phyloP scores from a whole-genome alignment of 2,888 invertebrate species.

The Caenorhabditis zanzibari region DNA sequence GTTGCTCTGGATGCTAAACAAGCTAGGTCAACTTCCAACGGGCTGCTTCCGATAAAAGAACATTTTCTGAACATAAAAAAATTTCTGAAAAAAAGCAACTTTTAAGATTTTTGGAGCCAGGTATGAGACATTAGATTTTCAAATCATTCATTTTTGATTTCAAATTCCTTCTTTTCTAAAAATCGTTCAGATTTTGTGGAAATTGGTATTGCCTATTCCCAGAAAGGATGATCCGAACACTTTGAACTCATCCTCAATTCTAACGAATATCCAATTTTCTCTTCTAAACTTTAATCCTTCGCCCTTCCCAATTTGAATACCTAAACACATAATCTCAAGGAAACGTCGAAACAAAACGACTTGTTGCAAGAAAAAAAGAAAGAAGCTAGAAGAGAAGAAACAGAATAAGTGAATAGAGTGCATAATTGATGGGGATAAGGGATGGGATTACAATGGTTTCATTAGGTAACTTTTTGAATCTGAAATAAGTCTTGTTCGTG shows the following conservation, averaged over 20 bases:
- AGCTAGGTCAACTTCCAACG: no score
- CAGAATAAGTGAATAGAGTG: conserved; percentile 43
- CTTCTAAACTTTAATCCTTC: conserved; percentile 6
- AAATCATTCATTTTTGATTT: no score
- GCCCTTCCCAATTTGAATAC: conserved; percentile 10
- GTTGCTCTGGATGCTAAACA: no score
- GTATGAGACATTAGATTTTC: no score
- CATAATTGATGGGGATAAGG: conserved; percentile 47
- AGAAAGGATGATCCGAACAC: no score
- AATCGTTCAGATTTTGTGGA: no score
- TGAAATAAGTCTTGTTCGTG: background rate
- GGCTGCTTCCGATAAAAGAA: no score
- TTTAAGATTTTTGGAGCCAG: no score
- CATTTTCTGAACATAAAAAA: no score
- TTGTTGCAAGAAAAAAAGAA: background rate
- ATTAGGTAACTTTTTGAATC: conserved; percentile 28
- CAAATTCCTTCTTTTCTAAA: no score
- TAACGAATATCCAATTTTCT: background rate
- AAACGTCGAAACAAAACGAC: background rate
- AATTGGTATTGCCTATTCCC: no score
- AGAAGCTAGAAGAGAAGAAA: background rate
- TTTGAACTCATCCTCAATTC: background rate
- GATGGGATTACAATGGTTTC: conserved; percentile 45
- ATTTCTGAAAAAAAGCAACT: no score
- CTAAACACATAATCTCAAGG: conserved; percentile 5